Evolutionary conservation across 2,888 invertebrate species (phyloP).

Genomic region (Enchytraeus crypticus): DNA sequence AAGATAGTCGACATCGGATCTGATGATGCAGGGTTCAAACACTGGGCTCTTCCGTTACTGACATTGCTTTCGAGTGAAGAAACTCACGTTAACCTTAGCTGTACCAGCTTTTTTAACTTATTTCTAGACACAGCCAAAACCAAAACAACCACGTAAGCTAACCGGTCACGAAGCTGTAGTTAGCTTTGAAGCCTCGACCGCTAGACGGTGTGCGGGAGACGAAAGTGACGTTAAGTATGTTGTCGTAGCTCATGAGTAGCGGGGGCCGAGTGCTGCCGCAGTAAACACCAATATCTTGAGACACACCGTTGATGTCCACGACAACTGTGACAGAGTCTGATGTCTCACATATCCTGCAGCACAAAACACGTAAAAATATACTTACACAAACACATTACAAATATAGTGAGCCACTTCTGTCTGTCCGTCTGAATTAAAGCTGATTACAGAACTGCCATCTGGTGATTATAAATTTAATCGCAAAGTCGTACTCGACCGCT

Average conservation of each 20-base stretch:
- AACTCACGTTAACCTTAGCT: too few relatives aligned
- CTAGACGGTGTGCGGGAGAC: conserved; percentile 66
- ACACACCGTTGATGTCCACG: conserved; percentile 70
- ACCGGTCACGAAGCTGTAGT: conserved; percentile 83
- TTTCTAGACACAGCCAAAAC: too few relatives aligned
- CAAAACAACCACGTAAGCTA: too few relatives aligned
- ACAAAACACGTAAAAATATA: not conserved
- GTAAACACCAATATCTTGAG: conserved; percentile 77
- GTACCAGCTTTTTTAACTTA: too few relatives aligned
- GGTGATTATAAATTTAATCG: not conserved
- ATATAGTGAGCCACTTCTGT: too few relatives aligned
- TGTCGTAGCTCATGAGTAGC: conserved; percentile 86
- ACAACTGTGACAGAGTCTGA: conserved; percentile 71
- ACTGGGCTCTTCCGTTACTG: too few relatives aligned
- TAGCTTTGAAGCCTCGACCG: conserved; percentile 76
- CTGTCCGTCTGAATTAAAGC: too few relatives aligned
- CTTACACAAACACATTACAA: not conserved
- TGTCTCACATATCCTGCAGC: conserved; percentile 33
- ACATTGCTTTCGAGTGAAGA: too few relatives aligned
- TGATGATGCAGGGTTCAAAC: too few relatives aligned
- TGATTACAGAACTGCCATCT: too few relatives aligned
- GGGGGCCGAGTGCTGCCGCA: conserved; percentile 75
- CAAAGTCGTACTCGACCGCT: too few relatives aligned
- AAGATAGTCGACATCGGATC: too few relatives aligned
- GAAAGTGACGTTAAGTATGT: conserved; percentile 75